A percentile compares a stretch with the other conserved stretches of the same genome.
Evolutionary conservation across 2,797 vertebrate genomes (phyloP).

Genomic region (Steatocranus sp.): DNA sequence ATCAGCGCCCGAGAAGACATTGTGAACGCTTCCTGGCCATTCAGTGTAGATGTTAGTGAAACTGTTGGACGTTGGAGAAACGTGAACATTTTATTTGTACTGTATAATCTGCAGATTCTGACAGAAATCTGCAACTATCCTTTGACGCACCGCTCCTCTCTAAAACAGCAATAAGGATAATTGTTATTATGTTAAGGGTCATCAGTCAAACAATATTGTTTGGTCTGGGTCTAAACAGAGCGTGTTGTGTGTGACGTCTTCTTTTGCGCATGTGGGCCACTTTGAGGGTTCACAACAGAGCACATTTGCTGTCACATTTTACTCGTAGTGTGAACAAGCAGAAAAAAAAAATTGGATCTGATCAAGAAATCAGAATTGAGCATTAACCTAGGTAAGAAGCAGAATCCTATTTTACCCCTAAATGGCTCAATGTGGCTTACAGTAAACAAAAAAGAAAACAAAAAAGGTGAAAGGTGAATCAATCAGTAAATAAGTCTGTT

Average conservation of each 20-base stretch:
- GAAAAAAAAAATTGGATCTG: background rate
- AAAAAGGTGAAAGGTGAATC: background rate
- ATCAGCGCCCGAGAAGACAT: background rate
- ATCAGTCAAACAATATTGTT: background rate
- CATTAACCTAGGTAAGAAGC: background rate
- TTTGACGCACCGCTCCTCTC: background rate
- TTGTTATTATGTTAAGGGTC: background rate
- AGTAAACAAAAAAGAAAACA: background rate
- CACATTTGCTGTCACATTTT: no score
- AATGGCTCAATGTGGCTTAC: background rate
- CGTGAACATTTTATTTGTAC: background rate
- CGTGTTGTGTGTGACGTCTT: accelerated
- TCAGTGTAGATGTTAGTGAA: background rate
- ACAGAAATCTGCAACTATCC: background rate
- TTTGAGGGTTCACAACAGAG: background rate
- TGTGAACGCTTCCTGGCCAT: no score
- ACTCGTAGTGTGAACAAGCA: background rate
- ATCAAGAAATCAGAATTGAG: background rate
- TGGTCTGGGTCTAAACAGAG: accelerated
- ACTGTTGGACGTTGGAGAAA: background rate
- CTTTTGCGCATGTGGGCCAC: accelerated
- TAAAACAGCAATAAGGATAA: background rate
- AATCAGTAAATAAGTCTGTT: background rate
- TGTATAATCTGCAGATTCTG: background rate
- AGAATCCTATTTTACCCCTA: background rate